A percentile compares a stretch with the other conserved stretches of the same genome.
Evolutionary conservation across 1,140 invertebrate species (phyloP).

Genomic region (Teleogryllus occipitalis): DNA sequence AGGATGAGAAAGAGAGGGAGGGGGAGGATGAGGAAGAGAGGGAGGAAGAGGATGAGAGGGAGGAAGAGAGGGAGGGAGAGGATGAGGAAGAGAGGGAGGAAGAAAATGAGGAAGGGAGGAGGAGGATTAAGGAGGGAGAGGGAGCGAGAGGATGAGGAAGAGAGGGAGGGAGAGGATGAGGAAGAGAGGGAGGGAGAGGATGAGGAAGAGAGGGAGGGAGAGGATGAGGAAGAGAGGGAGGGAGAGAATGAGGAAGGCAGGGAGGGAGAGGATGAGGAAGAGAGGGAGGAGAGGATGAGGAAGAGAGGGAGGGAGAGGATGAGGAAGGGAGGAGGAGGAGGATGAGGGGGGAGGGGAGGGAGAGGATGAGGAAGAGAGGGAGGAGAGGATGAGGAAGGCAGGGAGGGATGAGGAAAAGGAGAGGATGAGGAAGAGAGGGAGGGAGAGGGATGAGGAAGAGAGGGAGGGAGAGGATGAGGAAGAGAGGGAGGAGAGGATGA

Average conservation of each 20-base stretch:
- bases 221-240: constrained; percentile 5
- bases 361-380: neutral
- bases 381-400: neutral
- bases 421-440: neutral
- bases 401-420: no score
- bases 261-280: constrained; percentile 10
- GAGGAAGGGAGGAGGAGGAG: neutral
- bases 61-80: no score
- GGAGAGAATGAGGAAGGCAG: neutral
- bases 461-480: neutral
- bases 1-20: no score
- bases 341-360: neutral
- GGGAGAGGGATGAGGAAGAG: neutral
- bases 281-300: constrained; percentile 14
- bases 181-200: constrained; percentile 13
- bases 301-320: neutral
- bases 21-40: no score
- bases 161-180: neutral
- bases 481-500: neutral
- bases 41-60: no score
- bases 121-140: no score
- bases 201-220: neutral
- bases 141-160: no score
- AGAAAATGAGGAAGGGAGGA: no score
- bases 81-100: no score